phyloP scores from a whole-genome alignment of 2,113 vertebrate species.

The Neogobius melanostomus region DNA sequence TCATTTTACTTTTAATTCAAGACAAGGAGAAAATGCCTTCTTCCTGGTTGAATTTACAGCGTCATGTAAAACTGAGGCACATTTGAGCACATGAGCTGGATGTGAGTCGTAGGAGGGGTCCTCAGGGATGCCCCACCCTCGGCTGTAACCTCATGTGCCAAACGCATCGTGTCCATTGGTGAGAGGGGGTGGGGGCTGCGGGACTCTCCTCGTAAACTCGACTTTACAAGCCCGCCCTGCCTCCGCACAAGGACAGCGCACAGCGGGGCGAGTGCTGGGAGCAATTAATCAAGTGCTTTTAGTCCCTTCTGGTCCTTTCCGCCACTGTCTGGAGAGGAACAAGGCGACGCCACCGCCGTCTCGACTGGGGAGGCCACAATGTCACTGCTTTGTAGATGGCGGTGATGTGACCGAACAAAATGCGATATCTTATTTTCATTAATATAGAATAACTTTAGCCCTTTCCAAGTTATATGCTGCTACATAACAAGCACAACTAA shows the following conservation, averaged over 20 bases:
- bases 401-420: too few relatives aligned
- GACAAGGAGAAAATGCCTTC: slow-evolving; percentile 1
- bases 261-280: neutral
- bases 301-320: neutral
- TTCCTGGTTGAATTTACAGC: neutral
- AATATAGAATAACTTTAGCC: too few relatives aligned
- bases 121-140: slow-evolving; percentile 15
- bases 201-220: slow-evolving; percentile 29
- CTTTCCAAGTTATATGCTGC: too few relatives aligned
- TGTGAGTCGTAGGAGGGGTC: neutral
- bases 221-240: neutral
- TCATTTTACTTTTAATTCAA: neutral
- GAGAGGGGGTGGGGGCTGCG: neutral
- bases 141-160: slow-evolving; percentile 7
- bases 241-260: slow-evolving; percentile 8
- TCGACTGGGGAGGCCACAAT: too few relatives aligned
- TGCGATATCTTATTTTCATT: too few relatives aligned
- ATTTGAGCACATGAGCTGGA: slow-evolving; percentile 14
- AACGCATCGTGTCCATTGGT: slow-evolving; percentile 13
- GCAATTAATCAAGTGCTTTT: slow-evolving; percentile 12
- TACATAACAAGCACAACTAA: too few relatives aligned
- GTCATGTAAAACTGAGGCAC: slow-evolving; percentile 9
- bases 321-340: neutral
- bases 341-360: neutral
- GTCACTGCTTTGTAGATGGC: too few relatives aligned